A percentile compares a stretch with the other conserved stretches of the same genome.
Conservation (phyloP, 2,113 vertebrate genomes). For the Chionodraco myersi region DNA sequence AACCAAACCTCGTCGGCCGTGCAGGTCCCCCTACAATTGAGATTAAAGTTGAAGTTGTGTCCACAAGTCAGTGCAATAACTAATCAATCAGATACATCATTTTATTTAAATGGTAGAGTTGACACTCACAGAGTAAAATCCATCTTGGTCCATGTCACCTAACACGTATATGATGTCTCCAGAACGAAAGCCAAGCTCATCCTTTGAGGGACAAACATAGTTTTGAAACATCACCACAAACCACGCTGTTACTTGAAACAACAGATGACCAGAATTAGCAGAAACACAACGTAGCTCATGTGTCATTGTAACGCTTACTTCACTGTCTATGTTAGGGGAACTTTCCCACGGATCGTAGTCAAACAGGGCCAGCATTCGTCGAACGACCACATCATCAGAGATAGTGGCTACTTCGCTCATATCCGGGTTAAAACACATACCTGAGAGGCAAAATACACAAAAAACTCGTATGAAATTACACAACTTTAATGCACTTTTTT, state of each 20-base stretch:
- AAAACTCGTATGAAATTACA: background rate
- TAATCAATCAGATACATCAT: background rate
- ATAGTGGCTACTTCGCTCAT: constrained; percentile 56
- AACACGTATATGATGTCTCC: constrained; percentile 93
- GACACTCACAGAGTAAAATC: constrained; percentile 93
- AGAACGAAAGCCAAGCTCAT: constrained; percentile 89
- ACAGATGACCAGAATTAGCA: background rate
- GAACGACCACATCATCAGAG: constrained; percentile 74
- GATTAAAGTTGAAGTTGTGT: constrained; percentile 1
- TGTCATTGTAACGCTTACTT: constrained; percentile 78
- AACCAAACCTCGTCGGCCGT: constrained; percentile 90
- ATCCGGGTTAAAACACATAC: constrained; percentile 57
- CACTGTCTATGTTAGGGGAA: constrained; percentile 92
- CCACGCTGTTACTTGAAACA: background rate
- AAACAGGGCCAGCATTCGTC: constrained; percentile 92
- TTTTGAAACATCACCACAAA: background rate
- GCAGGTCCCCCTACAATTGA: constrained; percentile 88
- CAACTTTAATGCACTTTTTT: background rate
- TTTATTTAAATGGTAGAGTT: background rate
- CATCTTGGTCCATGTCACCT: constrained; percentile 93
- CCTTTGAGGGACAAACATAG: constrained; percentile 75
- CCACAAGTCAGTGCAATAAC: background rate
- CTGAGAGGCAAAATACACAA: constrained; percentile 27
- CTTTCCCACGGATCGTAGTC: constrained; percentile 95
- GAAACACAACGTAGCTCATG: background rate